Conservation (phyloP, 2,888 invertebrate genomes). For the Steinernema hermaphroditum region DNA sequence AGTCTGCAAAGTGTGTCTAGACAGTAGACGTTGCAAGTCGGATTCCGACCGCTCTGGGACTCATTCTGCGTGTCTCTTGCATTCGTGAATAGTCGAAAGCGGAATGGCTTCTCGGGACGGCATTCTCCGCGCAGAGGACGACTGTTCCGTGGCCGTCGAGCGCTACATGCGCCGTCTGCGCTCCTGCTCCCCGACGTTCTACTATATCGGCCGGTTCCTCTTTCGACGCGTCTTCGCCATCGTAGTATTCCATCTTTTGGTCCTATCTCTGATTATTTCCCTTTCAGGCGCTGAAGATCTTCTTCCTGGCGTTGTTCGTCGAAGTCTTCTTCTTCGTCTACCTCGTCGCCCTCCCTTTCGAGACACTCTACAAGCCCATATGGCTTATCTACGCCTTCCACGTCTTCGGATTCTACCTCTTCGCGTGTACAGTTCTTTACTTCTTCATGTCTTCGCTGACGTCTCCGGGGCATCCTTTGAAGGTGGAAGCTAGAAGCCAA, state of each 20-base stretch:
- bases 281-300: not conserved
- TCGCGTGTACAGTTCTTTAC: slow-evolving; percentile 40
- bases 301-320: slow-evolving; percentile 33
- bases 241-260: not conserved
- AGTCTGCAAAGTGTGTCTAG: not conserved
- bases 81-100: not conserved
- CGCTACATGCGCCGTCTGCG: not conserved
- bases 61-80: not conserved
- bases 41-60: not conserved
- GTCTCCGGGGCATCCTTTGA: slow-evolving; percentile 42
- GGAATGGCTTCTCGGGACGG: not conserved
- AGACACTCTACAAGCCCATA: slow-evolving; percentile 41
- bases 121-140: not conserved
- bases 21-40: not conserved
- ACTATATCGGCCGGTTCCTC: not conserved
- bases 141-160: not conserved
- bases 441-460: slow-evolving; percentile 43
- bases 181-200: not conserved
- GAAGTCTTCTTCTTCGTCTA: slow-evolving; percentile 42
- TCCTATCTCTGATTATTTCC: not conserved
- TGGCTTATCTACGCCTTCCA: slow-evolving; percentile 35
- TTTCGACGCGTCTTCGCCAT: not conserved
- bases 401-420: slow-evolving; percentile 42
- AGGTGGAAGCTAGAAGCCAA: slow-evolving; percentile 30
- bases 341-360: slow-evolving; percentile 43